Evolutionary conservation across 2,113 vertebrate genomes (phyloP).

Genomic region (Reinhardtius hippoglossoides): DNA sequence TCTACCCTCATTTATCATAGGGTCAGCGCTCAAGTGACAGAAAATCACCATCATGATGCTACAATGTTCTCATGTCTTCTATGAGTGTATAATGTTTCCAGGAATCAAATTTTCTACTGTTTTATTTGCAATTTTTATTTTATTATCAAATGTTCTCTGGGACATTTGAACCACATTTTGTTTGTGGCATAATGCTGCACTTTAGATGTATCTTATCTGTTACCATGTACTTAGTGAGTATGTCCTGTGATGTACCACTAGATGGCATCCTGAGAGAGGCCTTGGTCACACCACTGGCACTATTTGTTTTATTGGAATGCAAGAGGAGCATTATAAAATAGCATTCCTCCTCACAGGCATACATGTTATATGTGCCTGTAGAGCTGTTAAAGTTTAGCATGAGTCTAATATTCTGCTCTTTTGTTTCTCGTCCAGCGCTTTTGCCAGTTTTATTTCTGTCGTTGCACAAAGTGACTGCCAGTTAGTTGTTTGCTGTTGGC

Average conservation of each 20-base stretch:
- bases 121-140: neutral
- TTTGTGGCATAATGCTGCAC: neutral
- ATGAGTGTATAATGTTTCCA: neutral
- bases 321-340: slow-evolving; percentile 29
- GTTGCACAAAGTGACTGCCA: neutral
- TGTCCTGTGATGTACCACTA: slow-evolving; percentile 53
- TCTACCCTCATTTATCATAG: slow-evolving; percentile 7
- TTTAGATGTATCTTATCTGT: neutral
- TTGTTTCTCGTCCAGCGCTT: neutral
- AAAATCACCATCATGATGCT: slow-evolving; percentile 2
- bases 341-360: neutral
- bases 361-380: slow-evolving; percentile 17
- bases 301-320: neutral
- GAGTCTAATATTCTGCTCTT: slow-evolving; percentile 22
- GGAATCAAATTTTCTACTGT: neutral
- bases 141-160: neutral
- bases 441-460: neutral
- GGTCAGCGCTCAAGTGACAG: neutral
- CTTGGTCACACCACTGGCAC: slow-evolving; percentile 3
- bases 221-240: neutral
- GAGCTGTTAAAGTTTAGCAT: neutral
- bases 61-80: neutral
- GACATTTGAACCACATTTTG: no score
- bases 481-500: slow-evolving; percentile 3
- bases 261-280: slow-evolving; percentile 72